A percentile compares a stretch with the other conserved stretches of the same genome.
Evolutionary conservation across 2,888 invertebrate genomes (phyloP).

Genomic region (Cataglyphis albicans): DNA sequence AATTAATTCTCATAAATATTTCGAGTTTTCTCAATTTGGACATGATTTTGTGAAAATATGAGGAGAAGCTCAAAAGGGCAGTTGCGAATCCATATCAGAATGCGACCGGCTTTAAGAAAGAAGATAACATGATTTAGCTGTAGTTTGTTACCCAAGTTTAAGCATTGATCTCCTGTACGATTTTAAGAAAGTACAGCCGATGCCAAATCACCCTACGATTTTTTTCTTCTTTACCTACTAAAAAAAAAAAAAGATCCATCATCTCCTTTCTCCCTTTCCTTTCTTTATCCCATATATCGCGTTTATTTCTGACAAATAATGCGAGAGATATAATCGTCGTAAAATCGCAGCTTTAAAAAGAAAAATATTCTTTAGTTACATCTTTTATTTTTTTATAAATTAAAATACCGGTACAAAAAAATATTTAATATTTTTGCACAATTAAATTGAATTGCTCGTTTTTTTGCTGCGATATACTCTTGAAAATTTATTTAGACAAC

Average conservation of each 20-base stretch:
- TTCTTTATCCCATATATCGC: constrained; percentile 33
- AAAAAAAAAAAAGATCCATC: constrained; percentile 28
- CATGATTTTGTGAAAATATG: not conserved
- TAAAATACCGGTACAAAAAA: constrained; percentile 2
- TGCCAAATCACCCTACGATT: constrained; percentile 81
- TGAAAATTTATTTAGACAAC: not conserved
- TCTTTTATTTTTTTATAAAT: constrained; percentile 21
- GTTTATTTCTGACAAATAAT: constrained; percentile 36
- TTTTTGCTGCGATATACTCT: constrained; percentile 4
- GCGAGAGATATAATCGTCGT: constrained; percentile 28
- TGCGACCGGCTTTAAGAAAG: constrained; percentile 60
- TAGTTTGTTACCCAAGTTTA: constrained; percentile 81
- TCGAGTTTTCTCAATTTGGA: not conserved
- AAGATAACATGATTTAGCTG: constrained; percentile 70
- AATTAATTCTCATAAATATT: not conserved
- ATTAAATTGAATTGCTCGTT: constrained; percentile 9
- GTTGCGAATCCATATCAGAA: constrained; percentile 48
- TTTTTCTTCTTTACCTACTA: constrained; percentile 58
- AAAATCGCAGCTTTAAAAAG: constrained; percentile 6
- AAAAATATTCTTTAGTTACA: constrained; percentile 12
- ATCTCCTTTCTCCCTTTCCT: constrained; percentile 19
- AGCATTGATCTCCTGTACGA: constrained; percentile 85
- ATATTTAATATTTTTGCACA: not conserved
- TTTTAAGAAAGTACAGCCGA: constrained; percentile 83
- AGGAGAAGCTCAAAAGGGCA: constrained; percentile 31